Percentiles rank a stretch among this genome's conserved stretches.
phyloP scores from a whole-genome alignment of 2,888 invertebrate species.

The Pachydiplax longipennis region DNA sequence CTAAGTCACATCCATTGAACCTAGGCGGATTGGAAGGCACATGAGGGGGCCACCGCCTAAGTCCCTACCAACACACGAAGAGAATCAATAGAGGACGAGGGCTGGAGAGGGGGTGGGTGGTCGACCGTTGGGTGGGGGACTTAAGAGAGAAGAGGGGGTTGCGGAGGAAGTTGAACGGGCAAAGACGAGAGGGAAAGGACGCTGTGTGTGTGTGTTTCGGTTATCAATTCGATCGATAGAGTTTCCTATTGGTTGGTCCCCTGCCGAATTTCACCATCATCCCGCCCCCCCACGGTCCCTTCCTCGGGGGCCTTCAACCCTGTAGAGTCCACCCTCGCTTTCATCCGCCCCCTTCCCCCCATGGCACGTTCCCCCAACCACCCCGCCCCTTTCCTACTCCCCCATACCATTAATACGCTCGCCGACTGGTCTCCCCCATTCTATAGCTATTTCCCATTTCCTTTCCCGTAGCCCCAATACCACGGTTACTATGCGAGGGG shows the following conservation, averaged over 20 bases:
- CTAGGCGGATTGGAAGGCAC: not conserved
- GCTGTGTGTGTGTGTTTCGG: slow-evolving; percentile 39
- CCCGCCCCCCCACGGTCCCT: not conserved
- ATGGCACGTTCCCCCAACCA: not conserved
- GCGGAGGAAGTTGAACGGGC: slow-evolving; percentile 16
- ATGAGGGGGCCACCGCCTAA: not conserved
- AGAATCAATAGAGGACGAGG: slow-evolving; percentile 3
- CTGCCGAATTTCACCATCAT: slow-evolving; percentile 40
- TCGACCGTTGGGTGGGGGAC: not conserved
- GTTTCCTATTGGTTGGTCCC: slow-evolving; percentile 45
- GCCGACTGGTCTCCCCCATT: not conserved
- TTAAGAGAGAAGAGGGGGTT: not conserved
- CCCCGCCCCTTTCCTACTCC: not conserved
- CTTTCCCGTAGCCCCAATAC: not conserved
- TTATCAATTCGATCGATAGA: slow-evolving; percentile 43
- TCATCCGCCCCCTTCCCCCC: not conserved
- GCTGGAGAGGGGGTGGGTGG: not conserved
- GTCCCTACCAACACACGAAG: slow-evolving; percentile 12
- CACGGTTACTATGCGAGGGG: not conserved
- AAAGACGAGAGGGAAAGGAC: slow-evolving; percentile 14
- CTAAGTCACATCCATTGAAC: slow-evolving; percentile 20
- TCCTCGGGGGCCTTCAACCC: not conserved
- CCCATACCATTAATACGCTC: not conserved
- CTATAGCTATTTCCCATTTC: slow-evolving; percentile 5
- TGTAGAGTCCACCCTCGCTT: slow-evolving; percentile 3